These are phyloP conservation scores for Orbicella faveolata DNA, from an alignment of 64 coral and sea anemone species.

Conservation along the genomic window DNA sequence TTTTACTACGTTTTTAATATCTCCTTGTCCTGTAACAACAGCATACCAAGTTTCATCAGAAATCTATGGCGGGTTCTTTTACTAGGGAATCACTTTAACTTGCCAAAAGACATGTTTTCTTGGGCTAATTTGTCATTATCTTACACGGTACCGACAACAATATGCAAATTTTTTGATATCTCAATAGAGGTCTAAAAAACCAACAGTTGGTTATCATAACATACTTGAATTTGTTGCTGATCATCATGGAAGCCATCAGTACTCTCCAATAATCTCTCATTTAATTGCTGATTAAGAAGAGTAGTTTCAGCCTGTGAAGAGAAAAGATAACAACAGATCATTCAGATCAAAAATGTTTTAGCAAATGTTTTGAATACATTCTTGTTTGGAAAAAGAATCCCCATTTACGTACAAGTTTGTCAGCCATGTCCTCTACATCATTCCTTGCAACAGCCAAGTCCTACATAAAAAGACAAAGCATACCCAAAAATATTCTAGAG, in stretches of 20 bases:
- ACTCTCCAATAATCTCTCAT: conserved; percentile 65
- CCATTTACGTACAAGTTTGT: conserved; percentile 76
- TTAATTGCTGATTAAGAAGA: conserved; percentile 75
- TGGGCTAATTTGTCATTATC: no score
- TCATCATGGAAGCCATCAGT: conserved; percentile 77
- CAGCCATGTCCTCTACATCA: conserved; percentile 74
- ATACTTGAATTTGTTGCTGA: conserved; percentile 65
- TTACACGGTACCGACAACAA: no score
- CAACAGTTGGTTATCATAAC: not conserved
- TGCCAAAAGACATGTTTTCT: no score
- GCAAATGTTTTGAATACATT: no score
- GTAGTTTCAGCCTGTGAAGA: conserved; percentile 53
- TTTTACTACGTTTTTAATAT: no score
- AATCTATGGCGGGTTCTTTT: no score
- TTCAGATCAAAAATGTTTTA: no score
- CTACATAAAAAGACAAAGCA: conserved; percentile 12
- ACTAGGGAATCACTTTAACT: no score
- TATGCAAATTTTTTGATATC: no score
- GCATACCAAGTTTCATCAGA: no score
- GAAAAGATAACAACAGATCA: not conserved
- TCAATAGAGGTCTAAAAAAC: no score
- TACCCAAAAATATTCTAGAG: not conserved
- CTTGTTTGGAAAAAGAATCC: not conserved
- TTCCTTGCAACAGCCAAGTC: conserved; percentile 64
- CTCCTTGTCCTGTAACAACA: no score